Conservation (phyloP, 2,797 vertebrate genomes). For the Dallia pectoralis region DNA sequence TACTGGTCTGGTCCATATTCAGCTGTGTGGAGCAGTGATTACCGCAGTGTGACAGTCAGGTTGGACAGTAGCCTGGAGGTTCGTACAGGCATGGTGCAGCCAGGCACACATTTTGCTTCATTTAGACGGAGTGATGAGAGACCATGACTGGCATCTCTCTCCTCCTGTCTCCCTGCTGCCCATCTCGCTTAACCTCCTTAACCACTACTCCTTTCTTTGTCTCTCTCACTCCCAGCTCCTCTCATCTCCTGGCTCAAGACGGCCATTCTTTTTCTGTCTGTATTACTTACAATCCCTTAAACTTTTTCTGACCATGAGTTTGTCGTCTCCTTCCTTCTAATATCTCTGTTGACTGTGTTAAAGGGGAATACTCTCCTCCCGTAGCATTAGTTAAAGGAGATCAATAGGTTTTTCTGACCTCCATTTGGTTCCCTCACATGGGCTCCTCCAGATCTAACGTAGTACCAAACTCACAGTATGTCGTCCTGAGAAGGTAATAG, state of each 20-base stretch:
- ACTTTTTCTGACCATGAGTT: neutral
- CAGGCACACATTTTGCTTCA: constrained; percentile 67
- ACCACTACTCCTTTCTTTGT: neutral
- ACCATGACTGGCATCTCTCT: constrained; percentile 19
- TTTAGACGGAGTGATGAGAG: constrained; percentile 60
- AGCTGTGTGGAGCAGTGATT: constrained; percentile 6
- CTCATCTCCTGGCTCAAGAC: neutral
- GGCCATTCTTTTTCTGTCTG: neutral
- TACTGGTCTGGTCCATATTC: neutral
- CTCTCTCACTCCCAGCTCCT: neutral
- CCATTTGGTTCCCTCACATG: neutral
- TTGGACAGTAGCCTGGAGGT: constrained; percentile 27
- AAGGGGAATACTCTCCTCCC: neutral
- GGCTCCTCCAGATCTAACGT: neutral
- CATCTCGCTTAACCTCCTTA: constrained; percentile 2
- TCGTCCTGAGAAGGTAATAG: neutral
- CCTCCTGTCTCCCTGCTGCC: neutral
- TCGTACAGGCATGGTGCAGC: constrained; percentile 50
- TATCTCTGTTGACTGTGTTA: neutral
- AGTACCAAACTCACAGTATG: neutral
- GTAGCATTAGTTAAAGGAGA: neutral
- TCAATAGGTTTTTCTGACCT: neutral
- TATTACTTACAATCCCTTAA: neutral
- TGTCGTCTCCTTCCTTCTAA: neutral
- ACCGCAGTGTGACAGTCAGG: constrained; percentile 4